phyloP scores from a whole-genome alignment of 2,113 vertebrate species.

The Hippolais icterina region DNA sequence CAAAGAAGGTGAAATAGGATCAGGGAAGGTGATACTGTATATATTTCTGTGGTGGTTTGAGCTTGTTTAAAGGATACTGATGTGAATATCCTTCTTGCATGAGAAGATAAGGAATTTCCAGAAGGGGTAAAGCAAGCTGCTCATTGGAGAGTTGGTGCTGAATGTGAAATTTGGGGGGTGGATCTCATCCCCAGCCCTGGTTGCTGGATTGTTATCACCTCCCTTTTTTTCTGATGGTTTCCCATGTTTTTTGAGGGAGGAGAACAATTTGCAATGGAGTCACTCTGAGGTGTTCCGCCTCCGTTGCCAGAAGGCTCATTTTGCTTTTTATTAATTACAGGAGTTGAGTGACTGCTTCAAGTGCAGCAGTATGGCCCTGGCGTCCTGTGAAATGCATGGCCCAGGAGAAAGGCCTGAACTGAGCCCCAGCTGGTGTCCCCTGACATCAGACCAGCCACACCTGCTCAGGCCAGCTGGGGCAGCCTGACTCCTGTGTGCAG shows the following conservation, averaged over 20 bases:
- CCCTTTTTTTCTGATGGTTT: not conserved
- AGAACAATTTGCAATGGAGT: not conserved
- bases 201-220: not conserved
- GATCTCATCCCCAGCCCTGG: not conserved
- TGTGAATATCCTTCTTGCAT: not conserved
- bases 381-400: not conserved
- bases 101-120: not conserved
- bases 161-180: not conserved
- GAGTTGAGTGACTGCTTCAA: not conserved
- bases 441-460: not conserved
- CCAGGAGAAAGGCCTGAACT: not conserved
- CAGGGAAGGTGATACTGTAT: not conserved
- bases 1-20: not conserved
- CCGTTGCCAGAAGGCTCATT: not conserved
- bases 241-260: not conserved
- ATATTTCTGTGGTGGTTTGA: not conserved
- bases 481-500: not conserved
- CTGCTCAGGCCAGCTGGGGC: not conserved
- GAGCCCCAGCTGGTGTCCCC: not conserved
- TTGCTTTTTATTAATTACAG: not conserved
- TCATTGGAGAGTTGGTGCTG: not conserved
- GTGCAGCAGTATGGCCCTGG: rapidly evolving
- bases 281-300: not conserved
- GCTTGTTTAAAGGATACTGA: not conserved
- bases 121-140: not conserved